Evolutionary conservation across 2,113 vertebrate species (phyloP).

Genomic region (Pachycephala philippinensis): DNA sequence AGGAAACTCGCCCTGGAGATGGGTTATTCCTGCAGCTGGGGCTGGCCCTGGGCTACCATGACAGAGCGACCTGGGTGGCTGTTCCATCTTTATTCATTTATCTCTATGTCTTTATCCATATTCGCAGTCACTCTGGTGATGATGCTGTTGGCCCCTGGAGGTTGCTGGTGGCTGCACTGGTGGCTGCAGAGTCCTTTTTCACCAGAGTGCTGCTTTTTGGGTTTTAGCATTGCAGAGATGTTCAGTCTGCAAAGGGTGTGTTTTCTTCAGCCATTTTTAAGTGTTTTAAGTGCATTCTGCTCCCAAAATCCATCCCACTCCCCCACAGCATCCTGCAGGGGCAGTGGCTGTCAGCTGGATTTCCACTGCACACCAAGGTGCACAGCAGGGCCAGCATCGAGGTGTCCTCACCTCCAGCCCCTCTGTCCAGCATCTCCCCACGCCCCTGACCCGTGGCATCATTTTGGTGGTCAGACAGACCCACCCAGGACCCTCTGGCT

Average conservation of each 20-base stretch:
- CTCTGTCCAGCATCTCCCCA: neutral
- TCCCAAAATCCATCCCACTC: neutral
- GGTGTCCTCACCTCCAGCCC: neutral
- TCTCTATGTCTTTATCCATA: neutral
- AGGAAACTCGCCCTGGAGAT: neutral
- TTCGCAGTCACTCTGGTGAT: neutral
- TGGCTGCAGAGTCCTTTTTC: neutral
- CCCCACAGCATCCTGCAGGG: neutral
- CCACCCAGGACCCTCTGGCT: neutral
- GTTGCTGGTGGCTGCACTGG: neutral
- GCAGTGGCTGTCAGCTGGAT: neutral
- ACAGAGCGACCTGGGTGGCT: neutral
- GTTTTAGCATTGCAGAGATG: neutral
- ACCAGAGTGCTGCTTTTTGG: fast-evolving
- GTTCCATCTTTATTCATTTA: neutral
- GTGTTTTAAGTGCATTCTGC: neutral
- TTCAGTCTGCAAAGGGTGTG: neutral
- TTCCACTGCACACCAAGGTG: neutral
- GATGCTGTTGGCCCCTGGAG: neutral
- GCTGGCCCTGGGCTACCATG: neutral
- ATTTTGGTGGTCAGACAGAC: neutral
- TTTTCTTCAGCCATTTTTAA: neutral
- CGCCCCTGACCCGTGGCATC: neutral
- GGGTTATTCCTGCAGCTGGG: neutral
- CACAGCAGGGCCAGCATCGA: neutral